phyloP scores from a whole-genome alignment of 2,113 vertebrate genomes.

The Dipodomys stephensi region DNA sequence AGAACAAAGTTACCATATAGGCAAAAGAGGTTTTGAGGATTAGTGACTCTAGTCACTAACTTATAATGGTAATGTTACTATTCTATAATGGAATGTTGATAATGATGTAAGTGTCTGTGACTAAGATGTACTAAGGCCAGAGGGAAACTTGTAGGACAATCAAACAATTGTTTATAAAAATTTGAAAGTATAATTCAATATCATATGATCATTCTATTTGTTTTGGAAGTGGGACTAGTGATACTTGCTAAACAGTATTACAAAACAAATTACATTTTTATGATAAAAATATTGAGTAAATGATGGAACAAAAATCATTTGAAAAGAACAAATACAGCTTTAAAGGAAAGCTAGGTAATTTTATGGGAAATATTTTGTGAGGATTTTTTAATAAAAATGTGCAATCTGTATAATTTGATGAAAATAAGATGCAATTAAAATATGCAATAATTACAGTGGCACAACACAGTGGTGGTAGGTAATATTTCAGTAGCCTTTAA shows the following conservation, averaged over 20 bases:
- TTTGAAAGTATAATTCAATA: neutral
- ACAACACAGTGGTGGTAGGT: too few species aligned
- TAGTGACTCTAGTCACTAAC: neutral
- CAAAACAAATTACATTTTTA: neutral
- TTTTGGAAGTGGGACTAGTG: neutral
- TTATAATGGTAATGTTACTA: conserved; percentile 12
- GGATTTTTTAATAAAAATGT: neutral
- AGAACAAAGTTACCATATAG: neutral
- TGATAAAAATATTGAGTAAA: neutral
- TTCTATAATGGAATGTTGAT: conserved; percentile 8
- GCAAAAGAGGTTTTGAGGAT: neutral
- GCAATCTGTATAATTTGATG: too few species aligned
- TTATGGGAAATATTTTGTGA: neutral
- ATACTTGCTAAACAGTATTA: neutral
- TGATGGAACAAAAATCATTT: neutral
- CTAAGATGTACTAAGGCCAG: neutral
- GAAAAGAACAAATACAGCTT: neutral
- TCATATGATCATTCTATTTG: too few species aligned
- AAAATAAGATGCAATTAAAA: too few species aligned
- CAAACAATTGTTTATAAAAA: neutral
- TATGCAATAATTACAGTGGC: too few species aligned
- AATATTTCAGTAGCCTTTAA: too few species aligned
- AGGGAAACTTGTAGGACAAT: neutral
- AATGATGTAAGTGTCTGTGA: neutral
- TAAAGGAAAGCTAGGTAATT: neutral